A percentile compares a stretch with the other conserved stretches of the same genome.
Evolutionary conservation across 1,140 invertebrate species (phyloP).

Genomic region (Monomorium pharaonis): DNA sequence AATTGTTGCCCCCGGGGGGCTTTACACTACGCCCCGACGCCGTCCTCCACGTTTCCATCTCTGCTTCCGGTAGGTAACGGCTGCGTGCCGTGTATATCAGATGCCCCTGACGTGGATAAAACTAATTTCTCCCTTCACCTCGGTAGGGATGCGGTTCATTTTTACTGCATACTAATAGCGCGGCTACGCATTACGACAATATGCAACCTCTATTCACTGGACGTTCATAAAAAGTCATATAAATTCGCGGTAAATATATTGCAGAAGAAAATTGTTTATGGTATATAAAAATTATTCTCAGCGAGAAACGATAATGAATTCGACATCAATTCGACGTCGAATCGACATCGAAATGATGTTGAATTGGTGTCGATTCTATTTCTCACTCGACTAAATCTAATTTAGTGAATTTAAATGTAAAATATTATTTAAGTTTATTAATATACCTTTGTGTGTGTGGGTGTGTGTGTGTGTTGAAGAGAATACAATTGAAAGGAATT

Average conservation of each 20-base stretch:
- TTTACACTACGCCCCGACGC: conserved; percentile 64
- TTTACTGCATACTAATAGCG: conserved; percentile 71
- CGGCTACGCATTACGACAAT: conserved; percentile 29
- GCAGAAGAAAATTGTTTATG: not conserved
- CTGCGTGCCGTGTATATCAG: conserved; percentile 69
- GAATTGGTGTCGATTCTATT: too few species aligned
- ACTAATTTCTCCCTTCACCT: conserved; percentile 68
- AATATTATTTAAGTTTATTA: not conserved
- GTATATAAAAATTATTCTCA: not conserved
- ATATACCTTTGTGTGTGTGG: too few species aligned
- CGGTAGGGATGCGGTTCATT: conserved; percentile 61
- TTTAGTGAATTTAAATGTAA: not conserved
- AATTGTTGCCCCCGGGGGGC: conserved; percentile 77
- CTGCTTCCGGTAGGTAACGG: conserved; percentile 49
- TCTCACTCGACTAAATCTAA: too few species aligned
- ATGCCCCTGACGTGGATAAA: conserved; percentile 62
- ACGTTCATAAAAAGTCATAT: conserved; percentile 13
- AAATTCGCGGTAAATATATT: conserved; percentile 14
- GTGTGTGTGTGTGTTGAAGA: too few species aligned
- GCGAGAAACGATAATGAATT: too few species aligned
- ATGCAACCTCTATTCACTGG: conserved; percentile 42
- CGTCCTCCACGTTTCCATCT: conserved; percentile 46
- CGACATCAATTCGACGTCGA: too few species aligned
- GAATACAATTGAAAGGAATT: not conserved
- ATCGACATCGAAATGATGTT: too few species aligned